phyloP scores from a whole-genome alignment of 2,888 invertebrate genomes.

The Athalia circularis region DNA sequence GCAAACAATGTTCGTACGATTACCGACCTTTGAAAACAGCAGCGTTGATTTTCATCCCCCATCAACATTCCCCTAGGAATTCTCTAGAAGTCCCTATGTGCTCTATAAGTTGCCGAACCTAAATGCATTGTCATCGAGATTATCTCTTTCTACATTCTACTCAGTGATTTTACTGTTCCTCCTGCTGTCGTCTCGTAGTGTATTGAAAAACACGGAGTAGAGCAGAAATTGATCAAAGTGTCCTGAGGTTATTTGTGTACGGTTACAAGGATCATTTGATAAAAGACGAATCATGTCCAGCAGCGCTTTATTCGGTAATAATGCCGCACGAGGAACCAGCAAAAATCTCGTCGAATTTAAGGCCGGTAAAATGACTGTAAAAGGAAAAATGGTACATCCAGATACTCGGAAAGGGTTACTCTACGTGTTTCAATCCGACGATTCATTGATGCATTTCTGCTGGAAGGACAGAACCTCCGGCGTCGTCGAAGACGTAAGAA shows the following conservation, averaged over 20 bases:
- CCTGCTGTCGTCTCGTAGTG: too few relatives aligned
- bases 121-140: slow-evolving; percentile 41
- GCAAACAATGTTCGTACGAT: too few relatives aligned
- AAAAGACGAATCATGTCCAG: slow-evolving; percentile 71
- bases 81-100: neutral
- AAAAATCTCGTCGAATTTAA: slow-evolving; percentile 96
- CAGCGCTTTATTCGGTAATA: slow-evolving; percentile 85
- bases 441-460: slow-evolving; percentile 98
- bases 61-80: too few relatives aligned
- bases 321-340: slow-evolving; percentile 85
- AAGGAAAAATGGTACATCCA: slow-evolving; percentile 94
- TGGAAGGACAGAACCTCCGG: slow-evolving; percentile 98
- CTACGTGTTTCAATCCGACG: slow-evolving; percentile 97
- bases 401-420: slow-evolving; percentile 96
- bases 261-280: too few relatives aligned
- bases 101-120: slow-evolving; percentile 21
- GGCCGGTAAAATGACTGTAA: slow-evolving; percentile 96
- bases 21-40: too few relatives aligned
- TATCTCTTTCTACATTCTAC: neutral
- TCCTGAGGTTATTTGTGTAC: too few relatives aligned
- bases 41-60: too few relatives aligned
- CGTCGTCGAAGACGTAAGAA: slow-evolving; percentile 90
- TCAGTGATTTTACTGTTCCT: neutral
- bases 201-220: too few relatives aligned
- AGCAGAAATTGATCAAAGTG: too few relatives aligned